Base-by-base conservation (phyloP, 1,140 invertebrate species). In the Ctenoplectra terminalis region DNA sequence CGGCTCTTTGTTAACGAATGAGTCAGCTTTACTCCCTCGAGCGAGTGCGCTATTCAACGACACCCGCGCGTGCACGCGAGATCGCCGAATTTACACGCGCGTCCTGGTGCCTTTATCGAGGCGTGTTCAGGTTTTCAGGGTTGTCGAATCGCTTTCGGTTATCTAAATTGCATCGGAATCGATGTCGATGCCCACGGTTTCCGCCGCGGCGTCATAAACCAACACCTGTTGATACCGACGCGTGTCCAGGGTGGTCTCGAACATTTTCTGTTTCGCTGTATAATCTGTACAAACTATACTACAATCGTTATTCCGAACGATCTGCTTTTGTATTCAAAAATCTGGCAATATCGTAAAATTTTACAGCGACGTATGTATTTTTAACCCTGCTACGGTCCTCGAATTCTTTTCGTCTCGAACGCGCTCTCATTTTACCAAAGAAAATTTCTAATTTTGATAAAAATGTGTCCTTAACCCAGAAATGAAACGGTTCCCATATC, bases 121-220 rank as follows among this genome's bases (percentile, higher is more conserved):
- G 71, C 85, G 66, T 80, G 82, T 90, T 90, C 85, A 86, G 86
- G 89, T 87, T 87, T 90, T 87, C 86, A 87, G 88, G 84, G 90
- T 91, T 89, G 87, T 91, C 88, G 89, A 93, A 92, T 92, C 90
- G 88, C 88, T 90, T 91, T 92, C 84, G 88, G 88, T 93, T 93
- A 93, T 93, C 93, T 93, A 93, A 93, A 93, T 93, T 92, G 92
- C 92, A 93, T 93, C 92, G 89, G 87, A 92, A 93, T 93, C 91
- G 92, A 92, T 93, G 92, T 93, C 88, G 86, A 87, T 86, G 89
- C 90, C 91, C 88, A 91, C 90, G 91, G 81, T 90, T 92, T 89
- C 87, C 85, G 78, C 80, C 64, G 81, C 82, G 87, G 86, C 90
- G 66, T 92, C 92, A 90, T 93, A 93, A 93, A 93, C 90, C 89